Base-by-base conservation (phyloP, 1,140 invertebrate species). In the Oncopeltus fasciatus region DNA sequence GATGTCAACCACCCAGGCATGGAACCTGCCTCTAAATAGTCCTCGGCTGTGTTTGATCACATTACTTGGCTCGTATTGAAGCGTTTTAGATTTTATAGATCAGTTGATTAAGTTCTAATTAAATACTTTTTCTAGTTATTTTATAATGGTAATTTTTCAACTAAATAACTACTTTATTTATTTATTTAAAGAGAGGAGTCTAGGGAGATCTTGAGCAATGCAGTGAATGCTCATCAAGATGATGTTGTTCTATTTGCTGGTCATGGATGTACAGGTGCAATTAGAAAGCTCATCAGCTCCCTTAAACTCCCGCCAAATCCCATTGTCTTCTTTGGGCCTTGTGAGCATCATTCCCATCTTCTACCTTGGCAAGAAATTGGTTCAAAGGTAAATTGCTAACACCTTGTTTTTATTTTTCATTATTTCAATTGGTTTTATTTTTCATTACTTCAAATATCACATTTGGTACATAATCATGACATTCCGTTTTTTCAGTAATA, bases 201-300 rank as follows among this genome's bases (percentile, higher is more conserved):
- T 21, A 83, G 88, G 68, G 84, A 87, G 66, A 88, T 94, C 67
- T 83, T 94, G 21, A 80, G 86, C 49, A 84, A 84, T 69, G 81
- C 84, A 1, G 85, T 90, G 1, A 86, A 90, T 66, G 90, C 90
- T 14, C 81, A 81, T 65, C 83, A 87, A 67, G 83, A 90, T 67
- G 90, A 95, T 75, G 85, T 83, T 18, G 85, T 94, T 14, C 81
- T 90, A 64, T 90, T 90, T 80, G 75, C 80, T 70, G 81, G 91
- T 69, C 80, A 83, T 76, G 80, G 89, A 46, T 82, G 81, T 53
- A 86, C 86, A 11, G 83, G 79, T 66, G 85, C 84, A 49, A 74
- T 89, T 61, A 81, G 86, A 60, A 86, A 86, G 71, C 70, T 87
- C 5, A 80, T 86, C 69, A 70, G 81, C 80, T 77, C 78, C 70